Evolutionary conservation across 1,140 invertebrate genomes (phyloP).

Genomic region (Apis cerana): DNA sequence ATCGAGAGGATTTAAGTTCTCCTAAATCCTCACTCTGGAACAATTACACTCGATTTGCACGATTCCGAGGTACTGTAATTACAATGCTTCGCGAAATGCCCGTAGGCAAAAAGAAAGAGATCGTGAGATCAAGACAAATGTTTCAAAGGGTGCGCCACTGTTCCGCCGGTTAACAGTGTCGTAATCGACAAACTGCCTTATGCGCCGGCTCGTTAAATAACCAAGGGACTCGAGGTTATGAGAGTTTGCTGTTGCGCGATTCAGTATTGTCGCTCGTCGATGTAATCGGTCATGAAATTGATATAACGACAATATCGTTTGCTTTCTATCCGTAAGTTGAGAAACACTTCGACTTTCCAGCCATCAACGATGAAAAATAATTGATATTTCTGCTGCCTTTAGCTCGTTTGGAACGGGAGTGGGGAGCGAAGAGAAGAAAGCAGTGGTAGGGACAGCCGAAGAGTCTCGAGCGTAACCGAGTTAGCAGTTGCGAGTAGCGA

Average conservation of each 20-base stretch:
- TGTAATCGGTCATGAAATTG: constrained; percentile 7
- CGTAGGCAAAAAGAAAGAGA: constrained; percentile 41
- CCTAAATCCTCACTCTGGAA: not conserved
- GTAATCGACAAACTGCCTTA: constrained; percentile 72
- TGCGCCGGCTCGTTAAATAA: constrained; percentile 70
- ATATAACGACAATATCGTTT: not conserved
- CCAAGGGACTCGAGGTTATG: constrained; percentile 67
- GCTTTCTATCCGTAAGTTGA: not conserved
- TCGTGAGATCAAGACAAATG: constrained; percentile 56
- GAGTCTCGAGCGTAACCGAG: constrained; percentile 65
- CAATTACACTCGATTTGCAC: constrained; percentile 21
- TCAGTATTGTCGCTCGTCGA: constrained; percentile 6
- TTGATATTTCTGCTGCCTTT: too few relatives aligned
- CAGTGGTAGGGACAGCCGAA: not conserved
- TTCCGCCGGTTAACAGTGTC: constrained; percentile 57
- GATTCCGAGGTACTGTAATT: not conserved
- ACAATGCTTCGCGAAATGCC: constrained; percentile 43
- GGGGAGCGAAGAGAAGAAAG: not conserved
- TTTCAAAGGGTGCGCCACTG: constrained; percentile 13
- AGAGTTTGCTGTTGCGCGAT: constrained; percentile 60
- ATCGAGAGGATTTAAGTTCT: not conserved
- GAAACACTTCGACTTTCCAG: too few relatives aligned
- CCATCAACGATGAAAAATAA: too few relatives aligned
- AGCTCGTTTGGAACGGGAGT: not conserved
- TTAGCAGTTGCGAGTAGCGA: constrained; percentile 68